Evolutionary conservation across 2,113 vertebrate species (phyloP), one percentile per base, ranked within the genome.

Genomic region (Siniperca knerii): DNA sequence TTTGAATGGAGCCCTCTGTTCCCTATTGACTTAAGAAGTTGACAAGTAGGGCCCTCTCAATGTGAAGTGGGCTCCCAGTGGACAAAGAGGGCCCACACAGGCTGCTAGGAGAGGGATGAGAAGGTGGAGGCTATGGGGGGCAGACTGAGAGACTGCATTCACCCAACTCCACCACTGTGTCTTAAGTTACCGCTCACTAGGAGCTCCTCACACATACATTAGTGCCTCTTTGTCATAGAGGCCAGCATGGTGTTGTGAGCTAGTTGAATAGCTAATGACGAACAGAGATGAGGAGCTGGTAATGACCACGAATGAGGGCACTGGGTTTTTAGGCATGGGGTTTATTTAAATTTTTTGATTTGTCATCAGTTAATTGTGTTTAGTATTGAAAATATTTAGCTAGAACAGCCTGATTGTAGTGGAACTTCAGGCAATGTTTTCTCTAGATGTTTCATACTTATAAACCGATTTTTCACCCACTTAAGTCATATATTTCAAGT

Each of bases 1-100:
- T 44, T 61, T 95, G 87, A 95, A 95, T 92, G 90, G 88, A 89
- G 80, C 68, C 80, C 91, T 94, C 92, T 95, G 93, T 95, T 95
- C 91, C 75, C 87, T 90, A 87, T 92, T 91, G 94, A 94, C 92
- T 94, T 91, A 93, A 94, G 92, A 93, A 89, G 92, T 78, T 92
- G 93, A 92, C 86, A 85, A 94, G 93, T 87, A 92, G 89, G 94
- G 81, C 72, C 87, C 92, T 94, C 94, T 94, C 92, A 80, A 93
- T 89, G 88, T 94, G 95, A 93, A 96, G 92, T 95, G 92, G 91
- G 90, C 88, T 90, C 84, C 90, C 65, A 3, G 76, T 13, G 20
- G 82, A 94, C 94, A 95, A 93, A 95, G 93, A 92, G 65, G 66
- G 91, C 93, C 89, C 88, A 94, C 91, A 93, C 90, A 93, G 89